Evolutionary conservation across 2,797 vertebrate species (phyloP).

Genomic region (Siniperca undulata): DNA sequence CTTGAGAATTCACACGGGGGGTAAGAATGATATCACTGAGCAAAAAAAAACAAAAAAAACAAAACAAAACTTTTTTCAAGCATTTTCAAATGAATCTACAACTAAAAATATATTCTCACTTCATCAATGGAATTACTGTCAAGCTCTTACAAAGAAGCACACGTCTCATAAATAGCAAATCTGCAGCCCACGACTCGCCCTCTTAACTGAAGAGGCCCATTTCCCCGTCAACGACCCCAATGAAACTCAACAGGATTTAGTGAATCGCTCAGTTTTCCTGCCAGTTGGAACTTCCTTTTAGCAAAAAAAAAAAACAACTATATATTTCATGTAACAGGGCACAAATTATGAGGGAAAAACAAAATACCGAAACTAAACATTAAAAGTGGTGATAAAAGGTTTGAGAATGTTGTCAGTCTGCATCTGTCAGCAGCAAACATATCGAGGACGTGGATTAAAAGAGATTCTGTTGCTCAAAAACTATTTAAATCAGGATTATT

Average conservation of each 20-base stretch:
- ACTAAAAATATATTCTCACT: slow-evolving; percentile 72
- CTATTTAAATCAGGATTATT: background rate
- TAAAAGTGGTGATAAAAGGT: background rate
- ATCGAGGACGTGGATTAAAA: background rate
- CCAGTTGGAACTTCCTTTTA: background rate
- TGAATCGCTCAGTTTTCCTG: background rate
- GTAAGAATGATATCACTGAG: slow-evolving; percentile 24
- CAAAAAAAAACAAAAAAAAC: slow-evolving; percentile 22
- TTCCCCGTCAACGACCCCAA: slow-evolving; percentile 7
- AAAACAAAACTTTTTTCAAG: slow-evolving; percentile 13
- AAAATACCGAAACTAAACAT: background rate
- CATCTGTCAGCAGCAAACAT: slow-evolving; percentile 9
- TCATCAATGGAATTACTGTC: slow-evolving; percentile 65
- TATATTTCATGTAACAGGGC: background rate
- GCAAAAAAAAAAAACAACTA: background rate
- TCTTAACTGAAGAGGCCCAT: slow-evolving; percentile 7
- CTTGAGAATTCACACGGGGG: slow-evolving; percentile 52
- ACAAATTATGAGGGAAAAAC: background rate
- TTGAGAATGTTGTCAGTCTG: background rate
- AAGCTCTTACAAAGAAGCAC: slow-evolving; percentile 60
- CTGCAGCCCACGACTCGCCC: slow-evolving; percentile 15
- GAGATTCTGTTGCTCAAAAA: background rate
- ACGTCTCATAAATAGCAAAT: slow-evolving; percentile 64
- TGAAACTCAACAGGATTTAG: background rate
- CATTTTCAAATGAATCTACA: slow-evolving; percentile 72